These are phyloP conservation scores for Pipistrellus pipistrellus DNA, from an alignment of 2,797 vertebrate species.

Conservation along the genomic window DNA sequence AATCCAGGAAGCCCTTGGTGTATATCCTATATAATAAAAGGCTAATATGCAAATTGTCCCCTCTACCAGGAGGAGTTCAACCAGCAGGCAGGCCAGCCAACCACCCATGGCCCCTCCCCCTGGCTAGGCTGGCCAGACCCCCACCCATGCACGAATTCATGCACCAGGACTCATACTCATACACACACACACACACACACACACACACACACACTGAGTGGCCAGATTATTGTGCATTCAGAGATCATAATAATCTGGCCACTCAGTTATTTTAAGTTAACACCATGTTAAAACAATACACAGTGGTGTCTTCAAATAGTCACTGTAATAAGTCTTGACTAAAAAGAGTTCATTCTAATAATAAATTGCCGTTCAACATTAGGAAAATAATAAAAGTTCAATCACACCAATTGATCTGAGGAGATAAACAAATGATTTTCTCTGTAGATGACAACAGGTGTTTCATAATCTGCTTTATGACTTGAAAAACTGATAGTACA, in stretches of 20 bases:
- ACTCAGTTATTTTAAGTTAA: not conserved
- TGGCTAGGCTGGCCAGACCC: no score
- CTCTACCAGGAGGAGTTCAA: no score
- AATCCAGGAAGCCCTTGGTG: not conserved
- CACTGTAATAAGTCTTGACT: not conserved
- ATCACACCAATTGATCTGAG: not conserved
- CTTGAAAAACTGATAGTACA: conserved; percentile 23
- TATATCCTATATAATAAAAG: no score
- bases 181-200: no score
- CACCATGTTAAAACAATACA: not conserved
- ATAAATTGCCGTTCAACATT: conserved; percentile 20
- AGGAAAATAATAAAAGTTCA: conserved; percentile 7
- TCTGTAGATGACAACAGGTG: not conserved
- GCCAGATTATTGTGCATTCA: no score
- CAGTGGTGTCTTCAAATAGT: not conserved
- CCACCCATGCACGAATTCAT: no score
- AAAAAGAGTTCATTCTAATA: conserved; percentile 46
- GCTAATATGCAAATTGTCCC: no score
- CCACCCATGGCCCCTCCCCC: no score
- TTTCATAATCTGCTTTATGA: conserved; percentile 29
- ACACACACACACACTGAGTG: no score
- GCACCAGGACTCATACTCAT: no score
- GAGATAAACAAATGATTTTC: not conserved
- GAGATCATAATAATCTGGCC: no score
- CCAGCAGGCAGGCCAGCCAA: no score